Conservation (phyloP, 2,888 invertebrate species). For the Lobophora halterata region DNA sequence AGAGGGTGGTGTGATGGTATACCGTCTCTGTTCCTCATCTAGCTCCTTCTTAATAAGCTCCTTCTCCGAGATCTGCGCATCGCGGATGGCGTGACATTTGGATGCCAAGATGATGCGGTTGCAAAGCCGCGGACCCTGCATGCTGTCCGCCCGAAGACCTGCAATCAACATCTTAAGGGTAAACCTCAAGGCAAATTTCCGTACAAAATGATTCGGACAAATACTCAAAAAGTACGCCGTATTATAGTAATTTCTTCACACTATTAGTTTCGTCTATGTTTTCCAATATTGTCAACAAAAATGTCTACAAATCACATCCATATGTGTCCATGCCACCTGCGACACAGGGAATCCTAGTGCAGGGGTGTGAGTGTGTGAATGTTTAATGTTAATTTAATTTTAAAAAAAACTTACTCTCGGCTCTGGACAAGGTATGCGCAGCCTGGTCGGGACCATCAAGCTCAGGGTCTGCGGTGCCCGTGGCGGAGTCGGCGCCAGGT, state of each 20-base stretch:
- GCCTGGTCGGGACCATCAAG: constrained; percentile 78
- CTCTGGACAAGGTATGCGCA: constrained; percentile 61
- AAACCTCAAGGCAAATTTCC: background rate
- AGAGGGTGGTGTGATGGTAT: constrained; percentile 8
- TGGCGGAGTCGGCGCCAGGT: constrained; percentile 58
- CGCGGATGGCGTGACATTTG: constrained; percentile 91
- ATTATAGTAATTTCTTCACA: too few relatives aligned
- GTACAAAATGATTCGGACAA: too few relatives aligned
- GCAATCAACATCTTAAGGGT: constrained; percentile 2
- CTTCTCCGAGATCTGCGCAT: constrained; percentile 89
- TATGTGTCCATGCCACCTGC: too few relatives aligned
- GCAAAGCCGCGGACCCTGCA: constrained; percentile 78
- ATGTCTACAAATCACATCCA: too few relatives aligned
- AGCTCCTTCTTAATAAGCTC: constrained; percentile 79
- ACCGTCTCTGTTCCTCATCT: constrained; percentile 77
- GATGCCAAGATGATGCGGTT: constrained; percentile 90
- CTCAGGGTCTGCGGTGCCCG: constrained; percentile 65
- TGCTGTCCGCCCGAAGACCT: constrained; percentile 84
- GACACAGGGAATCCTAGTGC: too few relatives aligned
- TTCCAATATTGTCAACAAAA: too few relatives aligned
- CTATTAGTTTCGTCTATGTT: too few relatives aligned
- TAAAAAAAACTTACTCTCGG: constrained; percentile 65
- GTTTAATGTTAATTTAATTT: too few relatives aligned
- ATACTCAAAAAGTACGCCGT: too few relatives aligned
- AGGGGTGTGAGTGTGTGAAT: too few relatives aligned